Base-by-base conservation (phyloP, 2,888 invertebrate species). In the Sialis fuliginosa region DNA sequence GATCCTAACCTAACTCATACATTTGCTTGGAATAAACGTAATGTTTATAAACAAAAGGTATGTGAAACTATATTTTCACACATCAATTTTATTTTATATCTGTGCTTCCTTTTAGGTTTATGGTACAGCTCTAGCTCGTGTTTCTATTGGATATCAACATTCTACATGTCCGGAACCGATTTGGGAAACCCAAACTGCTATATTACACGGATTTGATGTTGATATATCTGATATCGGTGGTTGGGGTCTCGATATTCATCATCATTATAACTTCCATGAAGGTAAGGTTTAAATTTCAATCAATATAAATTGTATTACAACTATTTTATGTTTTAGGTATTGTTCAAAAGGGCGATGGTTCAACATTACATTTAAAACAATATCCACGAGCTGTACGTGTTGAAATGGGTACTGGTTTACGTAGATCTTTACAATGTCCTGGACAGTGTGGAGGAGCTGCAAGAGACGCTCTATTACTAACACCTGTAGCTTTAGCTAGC, bases 231-330 rank as follows among this genome's bases (percentile, higher is more conserved):
- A 95, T 62, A 87, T 96, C 47, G 96, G 96, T 1, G 93, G 93
- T 42, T 98, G 96, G 96, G 93, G 96, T 45, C 69, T 99, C 47
- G 90, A 97, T 62, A 90, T 96, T 52, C 96, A 97, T 67, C 97
- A 99, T 66, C 91, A 93, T 64, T 96, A 96, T 67, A 97, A 98
- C 65, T 93, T 93, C 74, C 90, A 95, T 60, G 95, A 97, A 71
- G 96, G 79, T 65, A 55, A 12, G 41, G 13, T 41, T 41, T 10
- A 10, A 41, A 41, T 2, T 10, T 4, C 6, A 8, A n/a, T 42
- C n/a, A 13, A 6, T 42, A 13, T 47, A 30, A 30, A 37, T n/a
- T 39, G 39, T 30, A 30, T 22, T 22, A 22, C 22, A 22, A 6
- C 6, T 39, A 12, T 39, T 47, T 49, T 22, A 22, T 22, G 22